Evolutionary conservation across 2,888 invertebrate genomes (phyloP).

Genomic region (Athripsodes cinereus): DNA sequence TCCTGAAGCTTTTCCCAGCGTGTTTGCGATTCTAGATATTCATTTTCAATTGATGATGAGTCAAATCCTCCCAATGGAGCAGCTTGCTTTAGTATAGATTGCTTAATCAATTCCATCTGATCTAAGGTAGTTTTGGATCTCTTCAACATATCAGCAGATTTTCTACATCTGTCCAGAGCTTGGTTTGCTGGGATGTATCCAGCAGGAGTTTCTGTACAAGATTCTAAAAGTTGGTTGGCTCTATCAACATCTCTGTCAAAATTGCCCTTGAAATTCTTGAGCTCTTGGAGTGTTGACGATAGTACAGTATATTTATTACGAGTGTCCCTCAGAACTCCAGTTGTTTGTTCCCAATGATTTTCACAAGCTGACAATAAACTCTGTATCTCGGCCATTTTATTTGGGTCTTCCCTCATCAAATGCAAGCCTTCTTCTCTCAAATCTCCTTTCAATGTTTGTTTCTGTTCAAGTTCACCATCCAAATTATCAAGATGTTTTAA

Average conservation of each 20-base stretch:
- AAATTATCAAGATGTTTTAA: slow-evolving; percentile 50
- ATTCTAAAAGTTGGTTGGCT: slow-evolving; percentile 59
- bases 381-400: slow-evolving; percentile 73
- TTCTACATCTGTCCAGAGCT: slow-evolving; percentile 68
- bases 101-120: slow-evolving; percentile 70
- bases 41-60: slow-evolving; percentile 51
- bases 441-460: slow-evolving; percentile 59
- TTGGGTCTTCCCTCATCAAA: slow-evolving; percentile 75
- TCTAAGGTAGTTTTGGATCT: slow-evolving; percentile 71
- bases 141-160: slow-evolving; percentile 66
- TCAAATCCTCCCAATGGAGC: slow-evolving; percentile 63
- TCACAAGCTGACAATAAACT: slow-evolving; percentile 72
- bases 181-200: slow-evolving; percentile 68
- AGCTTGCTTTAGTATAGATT: slow-evolving; percentile 63
- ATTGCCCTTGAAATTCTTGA: slow-evolving; percentile 65
- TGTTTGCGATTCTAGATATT: slow-evolving; percentile 56
- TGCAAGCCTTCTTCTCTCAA: slow-evolving; percentile 74
- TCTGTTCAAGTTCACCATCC: slow-evolving; percentile 52
- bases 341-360: slow-evolving; percentile 73
- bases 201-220: slow-evolving; percentile 60
- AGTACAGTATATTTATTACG: slow-evolving; percentile 68
- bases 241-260: slow-evolving; percentile 64
- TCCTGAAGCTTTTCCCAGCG: slow-evolving; percentile 68
- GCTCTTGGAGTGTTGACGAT: slow-evolving; percentile 67
- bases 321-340: slow-evolving; percentile 66